phyloP scores from a whole-genome alignment of 2,797 vertebrate genomes.

The Anableps anableps region DNA sequence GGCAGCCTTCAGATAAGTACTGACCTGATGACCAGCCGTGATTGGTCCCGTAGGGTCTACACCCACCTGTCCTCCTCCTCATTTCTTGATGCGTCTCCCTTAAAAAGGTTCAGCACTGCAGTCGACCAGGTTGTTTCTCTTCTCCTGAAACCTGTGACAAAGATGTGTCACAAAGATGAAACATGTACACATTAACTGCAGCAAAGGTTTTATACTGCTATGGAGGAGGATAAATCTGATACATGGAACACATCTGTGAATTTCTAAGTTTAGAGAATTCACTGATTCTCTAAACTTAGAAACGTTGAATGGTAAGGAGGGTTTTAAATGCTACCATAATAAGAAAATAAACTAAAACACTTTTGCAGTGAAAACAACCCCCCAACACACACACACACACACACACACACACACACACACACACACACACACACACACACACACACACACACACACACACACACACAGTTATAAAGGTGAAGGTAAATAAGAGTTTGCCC shows the following conservation, averaged over 20 bases:
- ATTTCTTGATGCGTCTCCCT: slow-evolving; percentile 19
- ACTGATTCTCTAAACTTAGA: too few relatives aligned
- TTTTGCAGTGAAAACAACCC: background rate
- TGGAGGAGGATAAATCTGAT: background rate
- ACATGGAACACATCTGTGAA: background rate
- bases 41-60: slow-evolving; percentile 77
- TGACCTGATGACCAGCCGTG: slow-evolving; percentile 63
- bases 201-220: background rate
- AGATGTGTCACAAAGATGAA: background rate
- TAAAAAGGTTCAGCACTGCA: slow-evolving; percentile 21
- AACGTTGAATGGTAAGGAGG: background rate
- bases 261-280: background rate
- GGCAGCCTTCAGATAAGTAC: slow-evolving; percentile 70
- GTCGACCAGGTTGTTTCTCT: slow-evolving; percentile 22
- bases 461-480: background rate
- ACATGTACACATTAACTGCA: slow-evolving; percentile 16
- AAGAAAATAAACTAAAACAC: background rate
- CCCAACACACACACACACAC: too few relatives aligned
- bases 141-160: slow-evolving; percentile 23
- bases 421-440: too few relatives aligned
- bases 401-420: too few relatives aligned
- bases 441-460: too few relatives aligned
- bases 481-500: background rate
- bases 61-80: slow-evolving; percentile 75
- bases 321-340: background rate